A percentile compares a stretch with the other conserved stretches of the same genome.
Conservation (phyloP, 2,888 invertebrate species). For the Trissoscelio sp. region DNA sequence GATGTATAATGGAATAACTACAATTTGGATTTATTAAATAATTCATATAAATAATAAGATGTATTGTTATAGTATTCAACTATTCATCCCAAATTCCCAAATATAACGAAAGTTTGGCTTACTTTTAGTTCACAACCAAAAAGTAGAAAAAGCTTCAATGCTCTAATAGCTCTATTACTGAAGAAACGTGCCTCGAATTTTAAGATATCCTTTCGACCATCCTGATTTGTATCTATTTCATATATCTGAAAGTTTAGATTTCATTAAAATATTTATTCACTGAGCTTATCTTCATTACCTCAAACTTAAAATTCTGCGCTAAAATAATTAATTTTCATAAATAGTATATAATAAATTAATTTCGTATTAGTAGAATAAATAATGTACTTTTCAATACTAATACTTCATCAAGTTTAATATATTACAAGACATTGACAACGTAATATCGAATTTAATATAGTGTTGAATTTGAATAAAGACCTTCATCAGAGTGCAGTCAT, state of each 20-base stretch:
- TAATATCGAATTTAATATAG: slow-evolving; percentile 11
- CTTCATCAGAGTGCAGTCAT: slow-evolving; percentile 79
- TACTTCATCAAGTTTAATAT: no score
- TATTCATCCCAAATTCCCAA: no score
- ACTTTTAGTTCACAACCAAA: slow-evolving; percentile 80
- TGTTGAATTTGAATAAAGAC: slow-evolving; percentile 68
- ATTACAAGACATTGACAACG: slow-evolving; percentile 1
- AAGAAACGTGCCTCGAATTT: slow-evolving; percentile 79
- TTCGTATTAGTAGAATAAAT: no score
- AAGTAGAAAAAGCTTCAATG: slow-evolving; percentile 77
- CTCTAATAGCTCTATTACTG: slow-evolving; percentile 75
- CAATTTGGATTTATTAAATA: no score
- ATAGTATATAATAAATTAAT: background rate
- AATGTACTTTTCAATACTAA: no score
- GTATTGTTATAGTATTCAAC: background rate
- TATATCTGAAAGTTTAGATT: slow-evolving; percentile 73
- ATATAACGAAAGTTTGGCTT: slow-evolving; percentile 41
- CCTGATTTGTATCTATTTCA: slow-evolving; percentile 78
- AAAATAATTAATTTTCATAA: background rate
- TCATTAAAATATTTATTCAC: background rate
- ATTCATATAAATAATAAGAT: background rate
- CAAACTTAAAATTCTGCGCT: background rate
- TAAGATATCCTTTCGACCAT: slow-evolving; percentile 78
- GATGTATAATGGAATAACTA: no score
- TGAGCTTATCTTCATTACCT: background rate